Evolutionary conservation across 2,113 vertebrate genomes (phyloP).

Genomic region (Choloepus hoffmanni): DNA sequence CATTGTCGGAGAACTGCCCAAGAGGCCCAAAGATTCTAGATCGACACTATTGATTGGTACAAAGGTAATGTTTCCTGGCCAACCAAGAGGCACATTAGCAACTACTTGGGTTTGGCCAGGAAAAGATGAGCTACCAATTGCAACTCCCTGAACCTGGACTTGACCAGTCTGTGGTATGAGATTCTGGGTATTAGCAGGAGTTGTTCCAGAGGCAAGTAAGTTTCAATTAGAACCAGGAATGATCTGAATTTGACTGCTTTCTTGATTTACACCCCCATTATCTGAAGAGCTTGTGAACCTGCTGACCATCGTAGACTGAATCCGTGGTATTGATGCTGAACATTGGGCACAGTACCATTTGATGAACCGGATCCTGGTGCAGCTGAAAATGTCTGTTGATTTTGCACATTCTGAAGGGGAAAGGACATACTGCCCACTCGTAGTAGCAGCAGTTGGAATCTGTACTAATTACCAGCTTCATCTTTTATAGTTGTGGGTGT

Average conservation of each 20-base stretch:
- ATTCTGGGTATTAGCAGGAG: constrained; percentile 93
- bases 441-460: constrained; percentile 95
- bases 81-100: too few species aligned
- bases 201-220: constrained; percentile 92
- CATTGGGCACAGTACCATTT: constrained; percentile 97
- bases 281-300: constrained; percentile 95
- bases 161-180: too few species aligned
- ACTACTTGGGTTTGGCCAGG: constrained; percentile 77
- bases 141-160: too few species aligned
- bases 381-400: constrained; percentile 97
- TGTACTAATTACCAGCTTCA: constrained; percentile 96
- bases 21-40: constrained; percentile 98
- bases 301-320: constrained; percentile 96
- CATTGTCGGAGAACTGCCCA: constrained; percentile 97
- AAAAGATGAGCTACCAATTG: too few species aligned
- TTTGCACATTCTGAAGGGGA: constrained; percentile 97
- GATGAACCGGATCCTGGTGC: constrained; percentile 95
- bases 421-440: constrained; percentile 99
- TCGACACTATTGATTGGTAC: constrained; percentile 95
- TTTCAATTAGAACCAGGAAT: constrained; percentile 95
- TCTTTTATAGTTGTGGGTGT: constrained; percentile 94
- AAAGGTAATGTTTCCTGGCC: too few species aligned
- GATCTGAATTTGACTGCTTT: constrained; percentile 98
- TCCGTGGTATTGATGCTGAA: constrained; percentile 99
- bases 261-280: constrained; percentile 95